Evolutionary conservation across 2,113 vertebrate genomes (phyloP).

Genomic region (Malurus elegans): DNA sequence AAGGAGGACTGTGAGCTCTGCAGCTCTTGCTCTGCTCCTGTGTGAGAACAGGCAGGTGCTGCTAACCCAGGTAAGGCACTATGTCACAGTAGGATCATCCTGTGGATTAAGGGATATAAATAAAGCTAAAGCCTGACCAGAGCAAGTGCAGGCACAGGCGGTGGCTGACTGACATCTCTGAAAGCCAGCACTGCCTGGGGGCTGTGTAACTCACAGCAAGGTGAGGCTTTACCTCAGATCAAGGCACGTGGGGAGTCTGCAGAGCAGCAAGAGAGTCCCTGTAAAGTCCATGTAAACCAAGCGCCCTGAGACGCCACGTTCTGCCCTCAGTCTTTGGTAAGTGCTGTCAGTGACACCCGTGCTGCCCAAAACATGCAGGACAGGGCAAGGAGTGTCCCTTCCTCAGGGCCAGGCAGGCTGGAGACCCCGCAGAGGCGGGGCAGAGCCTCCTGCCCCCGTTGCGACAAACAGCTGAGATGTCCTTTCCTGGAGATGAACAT

Average conservation of each 20-base stretch:
- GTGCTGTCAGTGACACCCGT: not conserved
- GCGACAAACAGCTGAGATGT: rapidly evolving
- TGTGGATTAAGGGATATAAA: not conserved
- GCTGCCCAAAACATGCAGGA: rapidly evolving
- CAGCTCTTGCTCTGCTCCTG: not conserved
- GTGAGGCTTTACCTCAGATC: not conserved
- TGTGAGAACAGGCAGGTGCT: not conserved
- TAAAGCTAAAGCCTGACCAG: not conserved
- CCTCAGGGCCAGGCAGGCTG: not conserved
- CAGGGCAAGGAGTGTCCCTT: not conserved
- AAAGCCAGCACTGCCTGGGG: not conserved
- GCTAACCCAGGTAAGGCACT: not conserved
- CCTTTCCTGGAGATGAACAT: not conserved
- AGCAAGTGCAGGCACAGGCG: not conserved
- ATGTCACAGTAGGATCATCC: not conserved
- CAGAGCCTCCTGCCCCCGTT: rapidly evolving
- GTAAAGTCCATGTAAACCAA: not conserved
- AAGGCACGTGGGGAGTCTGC: not conserved
- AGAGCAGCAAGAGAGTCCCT: not conserved
- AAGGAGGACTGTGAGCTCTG: not conserved
- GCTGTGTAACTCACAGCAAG: not conserved
- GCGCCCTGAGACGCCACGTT: rapidly evolving
- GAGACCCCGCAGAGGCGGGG: not conserved
- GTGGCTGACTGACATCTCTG: not conserved
- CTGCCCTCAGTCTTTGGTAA: not conserved